These are phyloP conservation scores for Halcyon chelicuti DNA, from an alignment of 2,797 vertebrate genomes.

Conservation along the genomic window DNA sequence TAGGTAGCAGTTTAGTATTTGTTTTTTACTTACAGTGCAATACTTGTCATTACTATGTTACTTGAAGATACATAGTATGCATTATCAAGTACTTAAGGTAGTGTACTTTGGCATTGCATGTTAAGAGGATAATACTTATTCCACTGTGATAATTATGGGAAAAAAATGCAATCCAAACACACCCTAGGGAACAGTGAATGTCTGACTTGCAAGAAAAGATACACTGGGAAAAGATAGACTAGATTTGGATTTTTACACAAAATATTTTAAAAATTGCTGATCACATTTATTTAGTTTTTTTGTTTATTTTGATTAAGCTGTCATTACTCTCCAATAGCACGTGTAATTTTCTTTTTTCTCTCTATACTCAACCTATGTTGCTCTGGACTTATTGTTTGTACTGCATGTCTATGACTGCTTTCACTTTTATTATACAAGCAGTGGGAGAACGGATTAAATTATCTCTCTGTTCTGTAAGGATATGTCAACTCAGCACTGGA, in stretches of 20 bases:
- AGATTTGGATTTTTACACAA: not conserved
- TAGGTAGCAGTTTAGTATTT: not conserved
- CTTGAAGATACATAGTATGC: not conserved
- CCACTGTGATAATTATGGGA: not conserved
- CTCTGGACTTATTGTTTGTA: not conserved
- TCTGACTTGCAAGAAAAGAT: not conserved
- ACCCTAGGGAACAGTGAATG: not conserved
- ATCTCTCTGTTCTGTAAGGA: not conserved
- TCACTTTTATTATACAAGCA: not conserved
- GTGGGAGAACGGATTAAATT: not conserved
- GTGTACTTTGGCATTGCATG: not conserved
- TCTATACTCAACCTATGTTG: not conserved
- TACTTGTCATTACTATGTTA: not conserved
- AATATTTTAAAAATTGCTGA: not conserved
- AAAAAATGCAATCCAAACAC: too few species aligned
- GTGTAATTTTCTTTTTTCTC: not conserved
- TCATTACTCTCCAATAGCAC: not conserved
- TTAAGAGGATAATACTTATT: not conserved
- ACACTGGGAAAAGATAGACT: not conserved
- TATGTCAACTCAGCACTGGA: not conserved
- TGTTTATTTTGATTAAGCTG: not conserved
- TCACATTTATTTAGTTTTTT: not conserved
- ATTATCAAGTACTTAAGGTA: not conserved
- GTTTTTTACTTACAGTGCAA: not conserved
- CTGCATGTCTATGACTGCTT: not conserved